Evolutionary conservation across 2,797 vertebrate species (phyloP).

Genomic region (Chelon labrosus): DNA sequence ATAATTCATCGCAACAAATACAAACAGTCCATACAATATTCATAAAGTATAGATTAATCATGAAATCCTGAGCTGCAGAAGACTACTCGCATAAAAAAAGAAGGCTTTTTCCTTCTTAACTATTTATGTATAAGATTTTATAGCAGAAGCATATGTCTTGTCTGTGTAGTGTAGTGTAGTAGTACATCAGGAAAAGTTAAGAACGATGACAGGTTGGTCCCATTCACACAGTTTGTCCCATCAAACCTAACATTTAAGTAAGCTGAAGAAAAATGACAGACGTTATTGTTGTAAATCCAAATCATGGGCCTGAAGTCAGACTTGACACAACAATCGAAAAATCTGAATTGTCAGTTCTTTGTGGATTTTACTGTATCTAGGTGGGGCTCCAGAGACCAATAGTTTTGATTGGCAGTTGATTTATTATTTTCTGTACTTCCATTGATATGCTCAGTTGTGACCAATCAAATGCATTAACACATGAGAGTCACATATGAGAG

Average conservation of each 20-base stretch:
- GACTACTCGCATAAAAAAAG: constrained; percentile 30
- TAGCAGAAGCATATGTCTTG: constrained; percentile 9
- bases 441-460: no score
- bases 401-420: no score
- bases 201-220: background rate
- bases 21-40: constrained; percentile 45
- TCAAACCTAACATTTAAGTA: background rate
- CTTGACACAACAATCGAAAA: no score
- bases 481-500: no score
- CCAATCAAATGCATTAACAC: no score
- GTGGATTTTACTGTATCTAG: no score
- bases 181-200: constrained; percentile 13
- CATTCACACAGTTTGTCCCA: background rate
- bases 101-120: background rate
- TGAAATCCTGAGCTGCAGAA: constrained; percentile 38
- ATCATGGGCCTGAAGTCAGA: no score
- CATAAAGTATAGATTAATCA: constrained; percentile 45
- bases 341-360: no score
- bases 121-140: constrained; percentile 14
- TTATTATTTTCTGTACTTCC: no score
- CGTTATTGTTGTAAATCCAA: background rate
- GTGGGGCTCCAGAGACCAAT: no score
- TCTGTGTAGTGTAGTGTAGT: background rate
- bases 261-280: background rate
- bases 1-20: constrained; percentile 38